Percentiles rank a stretch among this genome's conserved stretches.
Conservation (phyloP, 1,140 invertebrate species). For the Bicyclus anynana region DNA sequence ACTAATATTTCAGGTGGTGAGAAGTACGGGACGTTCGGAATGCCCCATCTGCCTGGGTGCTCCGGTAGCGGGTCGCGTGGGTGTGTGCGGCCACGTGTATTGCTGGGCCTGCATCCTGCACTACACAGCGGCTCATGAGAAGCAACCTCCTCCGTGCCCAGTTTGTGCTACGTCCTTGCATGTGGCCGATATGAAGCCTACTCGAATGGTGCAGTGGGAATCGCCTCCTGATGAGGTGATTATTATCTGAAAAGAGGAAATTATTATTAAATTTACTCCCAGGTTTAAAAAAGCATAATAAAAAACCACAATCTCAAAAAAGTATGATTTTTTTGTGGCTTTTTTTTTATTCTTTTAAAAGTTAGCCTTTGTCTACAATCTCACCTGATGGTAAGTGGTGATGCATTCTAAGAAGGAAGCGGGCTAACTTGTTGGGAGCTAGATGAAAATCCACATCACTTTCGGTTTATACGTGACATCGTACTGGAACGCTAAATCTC, state of each 20-base stretch:
- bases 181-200: slow-evolving; percentile 85
- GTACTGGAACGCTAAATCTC: no score
- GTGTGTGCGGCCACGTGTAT: slow-evolving; percentile 95
- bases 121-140: slow-evolving; percentile 90
- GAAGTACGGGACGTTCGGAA: slow-evolving; percentile 80
- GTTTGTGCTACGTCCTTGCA: slow-evolving; percentile 90
- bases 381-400: no score
- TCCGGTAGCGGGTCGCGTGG: slow-evolving; percentile 93
- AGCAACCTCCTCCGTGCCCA: slow-evolving; percentile 86
- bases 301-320: no score
- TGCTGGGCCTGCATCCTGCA: slow-evolving; percentile 98
- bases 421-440: no score
- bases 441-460: no score
- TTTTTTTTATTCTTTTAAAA: no score
- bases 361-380: no score
- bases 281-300: neutral
- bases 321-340: no score
- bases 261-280: neutral
- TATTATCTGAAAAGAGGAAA: neutral
- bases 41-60: slow-evolving; percentile 95
- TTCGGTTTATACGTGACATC: no score
- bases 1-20: slow-evolving; percentile 60
- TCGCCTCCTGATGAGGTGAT: slow-evolving; percentile 53
- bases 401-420: no score
- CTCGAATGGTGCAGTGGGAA: slow-evolving; percentile 57